Base-by-base conservation (phyloP, 92 coral and sea anemone genomes). In the Zoanthus solanderi region DNA sequence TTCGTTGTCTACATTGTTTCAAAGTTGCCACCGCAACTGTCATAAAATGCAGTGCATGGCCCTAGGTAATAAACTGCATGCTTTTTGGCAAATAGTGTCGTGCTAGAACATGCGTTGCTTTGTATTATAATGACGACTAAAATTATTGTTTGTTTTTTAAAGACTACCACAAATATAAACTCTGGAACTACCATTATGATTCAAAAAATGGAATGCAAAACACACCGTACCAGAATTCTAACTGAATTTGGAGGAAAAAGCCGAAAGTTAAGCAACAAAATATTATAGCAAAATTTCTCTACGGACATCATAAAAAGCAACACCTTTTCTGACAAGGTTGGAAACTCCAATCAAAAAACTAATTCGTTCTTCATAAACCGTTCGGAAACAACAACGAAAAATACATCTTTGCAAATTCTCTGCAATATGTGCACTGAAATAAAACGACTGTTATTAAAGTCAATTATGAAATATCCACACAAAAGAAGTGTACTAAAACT, bases 391-490 rank as follows among this genome's bases (percentile, higher is more conserved):
- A 50, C 12, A 50, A 50, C 56, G 12, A 50, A 50, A 14, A 63
- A 63, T 16, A 63, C 17, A 0, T 14, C 3, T 6, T 3, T 17
- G 30, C 17, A 18, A 16, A 16, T 63, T 23, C 69, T 63, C 28
- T 23, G 69, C 69, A 9, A 17, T 30, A 63, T 63, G 69, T 54
- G 85, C 75, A 45, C 29, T 3, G 45, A 18, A 66, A 7, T 17
- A 3, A 9, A 46, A 42, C 85, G 74, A n/a, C 58, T 81, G 63
- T 47, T 6, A 48, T 47, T 6, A 48, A 46, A 58, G 23, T 10
- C 75, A 66, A 76, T 81, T 81, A 81, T 75, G 85, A 81, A 81
- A 81, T 81, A 45, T 42, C 50, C 72, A 66, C 23, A 65, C 74
- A 80, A 77, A 54, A 3, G 82, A 76, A 76, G 50, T 58, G 74